Base-by-base conservation (phyloP, 2,797 vertebrate genomes). In the Anabacerthia variegaticeps region DNA sequence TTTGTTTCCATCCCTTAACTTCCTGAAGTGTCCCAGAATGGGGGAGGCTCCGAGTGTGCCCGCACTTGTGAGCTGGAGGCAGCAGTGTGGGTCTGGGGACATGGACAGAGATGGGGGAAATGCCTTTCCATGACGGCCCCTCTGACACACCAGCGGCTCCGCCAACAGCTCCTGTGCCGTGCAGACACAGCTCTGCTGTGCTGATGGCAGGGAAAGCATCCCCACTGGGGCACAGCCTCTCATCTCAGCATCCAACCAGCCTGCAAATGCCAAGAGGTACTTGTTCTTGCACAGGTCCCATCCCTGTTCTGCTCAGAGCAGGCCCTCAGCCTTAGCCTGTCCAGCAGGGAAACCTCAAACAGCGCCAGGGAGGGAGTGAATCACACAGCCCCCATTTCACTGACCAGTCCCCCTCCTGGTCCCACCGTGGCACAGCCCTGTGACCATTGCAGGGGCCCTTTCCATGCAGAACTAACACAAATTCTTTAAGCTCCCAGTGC, bases 301-400 rank as follows among this genome's bases (percentile, higher is more conserved):
- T 14, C 43, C 2, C 44, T 75, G 4, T 0, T 0, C 14, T 12
- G 27, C 39, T 39, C 2, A 0, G 48, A n/a, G 52, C 56, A 28
- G 82, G 65, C 79, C 1, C 1, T 32, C 7, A 4, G 10, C 58
- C 32, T 63, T 48, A 14, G 26, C 41, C 79, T 39, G 19, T 68
- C 76, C 89, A 23, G 6, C 71, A 24, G 58, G 56, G 76, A 65
- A 75, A 68, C 68, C 54, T 77, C 66, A 49, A 32, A 22, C 34
- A 30, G 13, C 0, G 0, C 46, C 74, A 28, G 8, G 28, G 51
- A 28, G 8, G 26, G 51, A 14, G 19, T 18, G 46, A 79, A 16
- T 58, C 28, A 11, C 5, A 18, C 16, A 52, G 49, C n/a, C 3
- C 1, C 17, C 48, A 22, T 19, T 56, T 22, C 83, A 30, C 6